phyloP scores from a whole-genome alignment of 2,888 invertebrate species.

The Dendrolimus pini region DNA sequence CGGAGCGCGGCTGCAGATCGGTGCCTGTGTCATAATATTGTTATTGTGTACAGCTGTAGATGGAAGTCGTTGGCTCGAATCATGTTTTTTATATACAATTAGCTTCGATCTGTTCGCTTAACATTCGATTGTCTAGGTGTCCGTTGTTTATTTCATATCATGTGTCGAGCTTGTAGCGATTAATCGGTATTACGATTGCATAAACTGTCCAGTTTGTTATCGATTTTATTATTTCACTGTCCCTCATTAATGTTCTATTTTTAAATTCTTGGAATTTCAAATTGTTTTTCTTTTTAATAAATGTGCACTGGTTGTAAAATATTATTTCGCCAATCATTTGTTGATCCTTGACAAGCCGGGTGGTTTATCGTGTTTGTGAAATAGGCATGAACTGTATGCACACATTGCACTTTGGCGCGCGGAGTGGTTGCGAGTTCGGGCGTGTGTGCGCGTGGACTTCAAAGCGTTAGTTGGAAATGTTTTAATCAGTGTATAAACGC shows the following conservation, averaged over 20 bases:
- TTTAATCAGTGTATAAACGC: slow-evolving; percentile 41
- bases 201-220: too few relatives aligned
- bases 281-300: too few relatives aligned
- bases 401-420: slow-evolving; percentile 4
- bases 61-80: slow-evolving; percentile 43
- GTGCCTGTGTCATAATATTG: slow-evolving; percentile 27
- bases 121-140: slow-evolving; percentile 27
- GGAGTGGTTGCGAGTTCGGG: slow-evolving; percentile 18
- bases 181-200: slow-evolving; percentile 1
- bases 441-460: slow-evolving; percentile 24
- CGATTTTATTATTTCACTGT: too few relatives aligned
- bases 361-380: slow-evolving; percentile 4
- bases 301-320: too few relatives aligned
- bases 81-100: slow-evolving; percentile 21
- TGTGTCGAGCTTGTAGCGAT: slow-evolving; percentile 23
- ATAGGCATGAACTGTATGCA: slow-evolving; percentile 1
- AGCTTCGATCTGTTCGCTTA: slow-evolving; percentile 27
- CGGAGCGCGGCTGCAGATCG: slow-evolving; percentile 17
- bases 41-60: slow-evolving; percentile 43
- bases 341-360: not conserved
- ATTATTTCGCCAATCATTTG: too few relatives aligned
- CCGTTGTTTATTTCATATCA: slow-evolving; percentile 34
- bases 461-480: slow-evolving; percentile 26
- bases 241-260: too few relatives aligned
- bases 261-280: too few relatives aligned